Percentiles rank a stretch among this genome's conserved stretches.
phyloP scores from a whole-genome alignment of 2,113 vertebrate species.

The Cottus gobio region DNA sequence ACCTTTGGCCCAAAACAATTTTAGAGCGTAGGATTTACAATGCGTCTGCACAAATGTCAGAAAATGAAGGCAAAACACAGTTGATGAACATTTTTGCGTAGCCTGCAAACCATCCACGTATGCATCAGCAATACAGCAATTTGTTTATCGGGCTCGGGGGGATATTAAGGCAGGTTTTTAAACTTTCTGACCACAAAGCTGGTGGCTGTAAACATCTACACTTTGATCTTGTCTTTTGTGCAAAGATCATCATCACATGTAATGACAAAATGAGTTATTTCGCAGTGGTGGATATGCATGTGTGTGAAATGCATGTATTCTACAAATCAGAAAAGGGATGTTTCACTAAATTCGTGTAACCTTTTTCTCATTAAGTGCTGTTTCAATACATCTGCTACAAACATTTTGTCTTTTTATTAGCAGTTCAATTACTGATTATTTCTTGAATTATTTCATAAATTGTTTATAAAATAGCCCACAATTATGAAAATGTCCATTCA shows the following conservation, averaged over 20 bases:
- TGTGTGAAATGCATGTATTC: neutral
- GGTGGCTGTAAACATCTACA: neutral
- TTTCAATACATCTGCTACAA: neutral
- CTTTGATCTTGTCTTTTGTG: neutral
- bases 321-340: neutral
- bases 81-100: conserved; percentile 45
- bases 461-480: neutral
- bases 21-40: neutral
- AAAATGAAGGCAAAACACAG: conserved; percentile 37
- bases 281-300: neutral
- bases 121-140: conserved; percentile 5
- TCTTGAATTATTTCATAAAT: neutral
- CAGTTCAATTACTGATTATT: neutral
- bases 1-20: conserved; percentile 13
- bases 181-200: neutral
- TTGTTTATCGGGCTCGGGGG: conserved; percentile 18
- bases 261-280: neutral
- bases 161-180: conserved; percentile 26
- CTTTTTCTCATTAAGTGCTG: neutral
- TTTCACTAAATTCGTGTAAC: neutral
- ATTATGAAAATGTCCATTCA: neutral
- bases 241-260: neutral
- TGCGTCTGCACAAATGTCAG: conserved; percentile 60
- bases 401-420: neutral
- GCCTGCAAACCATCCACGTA: conserved; percentile 35